These are phyloP conservation scores for Melipona bicolor DNA, from an alignment of 2,888 invertebrate genomes.

Conservation along the genomic window DNA sequence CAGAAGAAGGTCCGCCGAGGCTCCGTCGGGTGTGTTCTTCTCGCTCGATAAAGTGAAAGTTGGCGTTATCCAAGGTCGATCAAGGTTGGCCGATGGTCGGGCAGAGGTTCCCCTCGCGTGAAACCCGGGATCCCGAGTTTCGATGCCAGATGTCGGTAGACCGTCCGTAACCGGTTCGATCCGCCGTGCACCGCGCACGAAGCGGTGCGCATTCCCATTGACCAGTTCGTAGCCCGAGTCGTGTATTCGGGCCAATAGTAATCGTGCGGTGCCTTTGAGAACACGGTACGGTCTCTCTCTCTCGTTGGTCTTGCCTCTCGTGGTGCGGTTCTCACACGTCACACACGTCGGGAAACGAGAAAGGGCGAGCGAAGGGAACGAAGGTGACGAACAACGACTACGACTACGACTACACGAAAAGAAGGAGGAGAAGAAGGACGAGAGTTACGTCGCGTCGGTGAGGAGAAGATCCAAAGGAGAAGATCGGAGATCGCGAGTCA, in stretches of 20 bases:
- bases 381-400: not conserved
- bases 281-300: conserved; percentile 64
- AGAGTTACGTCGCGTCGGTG: not conserved
- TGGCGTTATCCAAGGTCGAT: conserved; percentile 34
- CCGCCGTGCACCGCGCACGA: conserved; percentile 77
- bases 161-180: conserved; percentile 72
- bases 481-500: not conserved
- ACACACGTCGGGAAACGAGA: conserved; percentile 42
- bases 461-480: not conserved
- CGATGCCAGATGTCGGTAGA: conserved; percentile 79
- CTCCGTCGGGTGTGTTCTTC: no score
- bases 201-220: conserved; percentile 81
- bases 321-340: conserved; percentile 60
- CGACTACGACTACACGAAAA: not conserved
- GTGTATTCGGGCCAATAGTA: conserved; percentile 76
- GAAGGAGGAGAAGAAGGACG: not conserved
- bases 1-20: not conserved
- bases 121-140: not conserved
- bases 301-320: conserved; percentile 56
- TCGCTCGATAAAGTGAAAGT: conserved; percentile 35
- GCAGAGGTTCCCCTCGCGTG: not conserved
- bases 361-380: conserved; percentile 23
- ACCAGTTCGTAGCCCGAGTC: conserved; percentile 73
- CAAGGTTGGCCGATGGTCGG: not conserved
- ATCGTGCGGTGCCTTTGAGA: conserved; percentile 78